Base-by-base conservation (phyloP, 2,888 invertebrate genomes). In the Platynereis dumerilii region DNA sequence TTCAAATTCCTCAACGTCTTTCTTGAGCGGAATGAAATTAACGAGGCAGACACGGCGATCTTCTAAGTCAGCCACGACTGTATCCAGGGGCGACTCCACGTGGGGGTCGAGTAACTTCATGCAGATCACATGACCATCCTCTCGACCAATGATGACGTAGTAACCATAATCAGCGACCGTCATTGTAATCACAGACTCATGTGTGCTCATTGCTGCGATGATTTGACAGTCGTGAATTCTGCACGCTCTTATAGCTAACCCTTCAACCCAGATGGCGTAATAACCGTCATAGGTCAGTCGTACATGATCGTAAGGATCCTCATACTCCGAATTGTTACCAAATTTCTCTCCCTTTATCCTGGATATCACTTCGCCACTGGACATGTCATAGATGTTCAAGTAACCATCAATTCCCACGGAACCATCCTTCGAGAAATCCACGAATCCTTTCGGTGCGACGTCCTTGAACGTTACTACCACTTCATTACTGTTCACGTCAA, bases 61-160 rank as follows among this genome's bases (percentile, higher is more conserved):
- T 12, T 64, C 34, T 2, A 42, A 26, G 1, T 62, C 39, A 17
- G 58, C 26, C 15, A 67, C 24, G 17, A 60, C 55, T 2, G 57
- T 54, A n/a, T 34, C 53, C 39, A 58, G 5, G 2, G 12, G 15
- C 3, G 59, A 15, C 10, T 26, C 10, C 7, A 44, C 27, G 1
- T 34, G 57, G 26, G 29, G 26, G 22, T 56, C 57, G 12, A 69
- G 29, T 29, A 72, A 60, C 57, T 70, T 72, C 67, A 69, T 66
- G 27, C 66, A 67, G 17, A 73, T 63, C 62, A 73, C 44, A 22
- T 69, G 70, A 12, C 73, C 73, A 45, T 73, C 73, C 59, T 71
- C 70, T 12, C 72, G 60, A n/a, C 73, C 73, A 34, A 72, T 53
- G 20, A 72, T 55, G 22, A 67, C 12, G 15, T 67, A 56, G 61